Evolutionary conservation across 2,888 invertebrate genomes (phyloP).

Genomic region (Pyrocoelia pectoralis): DNA sequence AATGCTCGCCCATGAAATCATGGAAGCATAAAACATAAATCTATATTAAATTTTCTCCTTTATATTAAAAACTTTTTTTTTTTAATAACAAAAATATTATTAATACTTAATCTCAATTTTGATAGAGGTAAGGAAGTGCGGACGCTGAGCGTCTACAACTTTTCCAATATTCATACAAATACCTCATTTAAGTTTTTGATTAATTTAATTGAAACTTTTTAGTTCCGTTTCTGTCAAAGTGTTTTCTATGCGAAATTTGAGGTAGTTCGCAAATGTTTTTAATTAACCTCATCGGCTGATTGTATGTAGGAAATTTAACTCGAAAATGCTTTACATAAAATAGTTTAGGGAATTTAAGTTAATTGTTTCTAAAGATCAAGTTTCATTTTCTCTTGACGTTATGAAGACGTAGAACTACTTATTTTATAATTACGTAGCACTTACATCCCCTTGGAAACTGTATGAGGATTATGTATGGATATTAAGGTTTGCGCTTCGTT

Average conservation of each 20-base stretch:
- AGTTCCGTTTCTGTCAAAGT: slow-evolving; percentile 36
- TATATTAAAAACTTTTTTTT: slow-evolving; percentile 14
- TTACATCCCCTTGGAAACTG: slow-evolving; percentile 4
- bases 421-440: slow-evolving; percentile 7
- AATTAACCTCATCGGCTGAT: not conserved
- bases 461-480: slow-evolving; percentile 1
- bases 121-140: not conserved
- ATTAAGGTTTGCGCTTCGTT: slow-evolving; percentile 1
- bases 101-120: not conserved
- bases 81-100: not conserved
- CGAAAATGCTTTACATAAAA: slow-evolving; percentile 3
- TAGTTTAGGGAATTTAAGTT: slow-evolving; percentile 10
- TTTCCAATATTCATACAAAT: slow-evolving; percentile 35
- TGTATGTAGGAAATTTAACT: not conserved
- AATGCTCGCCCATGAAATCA: slow-evolving; percentile 31
- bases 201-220: slow-evolving; percentile 42
- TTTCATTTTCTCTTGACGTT: slow-evolving; percentile 13
- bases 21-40: slow-evolving; percentile 33
- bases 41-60: slow-evolving; percentile 26
- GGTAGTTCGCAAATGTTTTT: slow-evolving; percentile 3
- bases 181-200: slow-evolving; percentile 39
- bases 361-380: slow-evolving; percentile 12
- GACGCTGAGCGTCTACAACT: slow-evolving; percentile 15
- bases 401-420: slow-evolving; percentile 9
- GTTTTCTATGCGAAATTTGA: not conserved